A percentile compares a stretch with the other conserved stretches of the same genome.
These are phyloP conservation scores for Pseudochromis fuscus DNA, from an alignment of 2,797 vertebrate species.

Conservation along the genomic window DNA sequence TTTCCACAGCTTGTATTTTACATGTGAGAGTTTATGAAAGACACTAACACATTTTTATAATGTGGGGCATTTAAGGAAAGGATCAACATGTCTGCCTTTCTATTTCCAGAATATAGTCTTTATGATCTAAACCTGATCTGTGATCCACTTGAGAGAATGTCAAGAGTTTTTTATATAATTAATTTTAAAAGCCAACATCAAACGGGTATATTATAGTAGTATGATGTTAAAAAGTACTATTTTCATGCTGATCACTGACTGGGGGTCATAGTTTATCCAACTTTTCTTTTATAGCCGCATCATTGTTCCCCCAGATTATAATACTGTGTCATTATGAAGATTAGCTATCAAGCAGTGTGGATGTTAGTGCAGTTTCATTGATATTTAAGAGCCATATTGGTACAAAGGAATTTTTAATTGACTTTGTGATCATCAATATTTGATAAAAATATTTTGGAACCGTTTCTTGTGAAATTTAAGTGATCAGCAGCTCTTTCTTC, in stretches of 20 bases:
- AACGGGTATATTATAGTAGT: neutral
- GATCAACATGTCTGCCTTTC: no score
- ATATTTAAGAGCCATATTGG: slow-evolving; percentile 59
- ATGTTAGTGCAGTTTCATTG: slow-evolving; percentile 46
- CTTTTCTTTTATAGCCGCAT: slow-evolving; percentile 26
- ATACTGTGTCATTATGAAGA: slow-evolving; percentile 34
- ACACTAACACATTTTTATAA: no score
- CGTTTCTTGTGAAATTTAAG: slow-evolving; percentile 44
- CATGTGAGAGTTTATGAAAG: no score
- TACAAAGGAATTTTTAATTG: slow-evolving; percentile 59
- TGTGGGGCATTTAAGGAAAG: no score
- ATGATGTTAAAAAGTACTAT: neutral
- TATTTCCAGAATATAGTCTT: no score
- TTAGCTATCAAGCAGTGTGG: slow-evolving; percentile 32
- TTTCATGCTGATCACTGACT: slow-evolving; percentile 8
- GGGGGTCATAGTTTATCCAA: slow-evolving; percentile 8
- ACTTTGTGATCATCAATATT: slow-evolving; percentile 62
- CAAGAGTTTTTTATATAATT: neutral
- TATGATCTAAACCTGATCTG: neutral
- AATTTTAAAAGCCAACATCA: neutral
- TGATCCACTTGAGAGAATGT: neutral
- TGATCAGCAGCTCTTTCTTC: slow-evolving; percentile 33
- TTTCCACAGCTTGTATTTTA: no score
- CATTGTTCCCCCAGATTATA: slow-evolving; percentile 13
- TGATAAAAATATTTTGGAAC: slow-evolving; percentile 52